phyloP scores from a whole-genome alignment of 1,140 invertebrate species.

The Vanessa tameamea region DNA sequence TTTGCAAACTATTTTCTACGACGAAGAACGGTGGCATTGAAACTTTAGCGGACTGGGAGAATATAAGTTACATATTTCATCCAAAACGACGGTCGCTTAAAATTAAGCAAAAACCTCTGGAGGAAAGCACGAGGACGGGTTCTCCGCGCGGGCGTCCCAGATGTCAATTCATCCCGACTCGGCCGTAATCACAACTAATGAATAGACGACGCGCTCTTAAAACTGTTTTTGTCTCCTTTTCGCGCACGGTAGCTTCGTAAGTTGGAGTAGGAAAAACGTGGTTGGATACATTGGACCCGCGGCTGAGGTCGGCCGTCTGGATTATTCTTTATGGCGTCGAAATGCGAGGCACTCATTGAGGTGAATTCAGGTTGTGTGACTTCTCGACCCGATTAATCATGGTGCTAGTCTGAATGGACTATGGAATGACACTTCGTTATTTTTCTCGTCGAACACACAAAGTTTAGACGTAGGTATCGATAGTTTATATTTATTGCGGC shows the following conservation, averaged over 20 bases:
- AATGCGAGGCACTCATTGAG: conserved; percentile 73
- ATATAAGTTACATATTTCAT: conserved; percentile 51
- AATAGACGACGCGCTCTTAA: conserved; percentile 70
- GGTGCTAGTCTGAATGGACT: conserved; percentile 60
- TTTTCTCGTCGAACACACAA: conserved; percentile 31
- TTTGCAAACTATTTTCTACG: conserved; percentile 18
- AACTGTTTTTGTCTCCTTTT: conserved; percentile 62
- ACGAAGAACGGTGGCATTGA: background rate
- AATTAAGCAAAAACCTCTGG: conserved; percentile 71
- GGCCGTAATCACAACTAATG: conserved; percentile 75
- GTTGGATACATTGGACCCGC: conserved; percentile 53
- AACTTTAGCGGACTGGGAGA: background rate
- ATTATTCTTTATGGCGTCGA: conserved; percentile 76
- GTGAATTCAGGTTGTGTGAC: conserved; percentile 72
- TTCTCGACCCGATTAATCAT: conserved; percentile 72
- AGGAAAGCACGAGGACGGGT: conserved; percentile 61
- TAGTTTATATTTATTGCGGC: conserved; percentile 21
- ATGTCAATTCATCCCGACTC: conserved; percentile 74
- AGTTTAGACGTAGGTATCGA: conserved; percentile 31
- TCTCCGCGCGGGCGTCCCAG: conserved; percentile 60
- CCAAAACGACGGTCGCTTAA: conserved; percentile 57
- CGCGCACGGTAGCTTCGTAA: conserved; percentile 41
- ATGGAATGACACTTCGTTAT: conserved; percentile 53
- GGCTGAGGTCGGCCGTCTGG: conserved; percentile 60
- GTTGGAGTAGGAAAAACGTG: conserved; percentile 55